These are phyloP conservation scores for Troglohyphantes excavatus DNA, from an alignment of 2,888 invertebrate species.

Conservation along the genomic window DNA sequence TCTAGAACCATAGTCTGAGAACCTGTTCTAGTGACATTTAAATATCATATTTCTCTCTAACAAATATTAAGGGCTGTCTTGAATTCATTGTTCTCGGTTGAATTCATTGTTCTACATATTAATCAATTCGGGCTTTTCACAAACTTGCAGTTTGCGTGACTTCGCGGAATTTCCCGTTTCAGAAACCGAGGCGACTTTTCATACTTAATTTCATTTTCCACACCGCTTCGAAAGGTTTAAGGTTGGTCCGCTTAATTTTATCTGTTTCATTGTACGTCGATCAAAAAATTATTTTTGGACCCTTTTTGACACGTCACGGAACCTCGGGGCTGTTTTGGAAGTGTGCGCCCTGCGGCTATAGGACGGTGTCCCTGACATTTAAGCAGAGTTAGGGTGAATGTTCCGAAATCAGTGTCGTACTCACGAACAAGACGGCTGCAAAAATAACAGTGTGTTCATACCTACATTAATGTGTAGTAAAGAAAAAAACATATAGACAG, in stretches of 20 bases:
- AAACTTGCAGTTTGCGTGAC: slow-evolving; percentile 25
- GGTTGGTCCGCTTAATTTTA: slow-evolving; percentile 2
- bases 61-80: background rate
- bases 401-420: too few relatives aligned
- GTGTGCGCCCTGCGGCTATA: background rate
- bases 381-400: background rate
- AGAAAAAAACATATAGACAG: too few relatives aligned
- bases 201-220: slow-evolving; percentile 16
- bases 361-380: slow-evolving; percentile 40
- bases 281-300: slow-evolving; percentile 46
- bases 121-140: background rate
- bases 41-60: too few relatives aligned
- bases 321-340: background rate
- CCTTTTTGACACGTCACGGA: slow-evolving; percentile 14
- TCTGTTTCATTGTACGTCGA: slow-evolving; percentile 30
- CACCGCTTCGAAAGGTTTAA: background rate
- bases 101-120: background rate
- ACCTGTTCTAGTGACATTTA: too few relatives aligned
- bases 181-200: background rate
- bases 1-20: too few relatives aligned
- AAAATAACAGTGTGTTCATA: too few relatives aligned
- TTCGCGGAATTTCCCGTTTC: slow-evolving; percentile 12
- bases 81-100: background rate
- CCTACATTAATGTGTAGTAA: too few relatives aligned
- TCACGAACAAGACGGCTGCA: too few relatives aligned